phyloP scores from a whole-genome alignment of 2,113 vertebrate genomes.

The Lepisosteus osseus region DNA sequence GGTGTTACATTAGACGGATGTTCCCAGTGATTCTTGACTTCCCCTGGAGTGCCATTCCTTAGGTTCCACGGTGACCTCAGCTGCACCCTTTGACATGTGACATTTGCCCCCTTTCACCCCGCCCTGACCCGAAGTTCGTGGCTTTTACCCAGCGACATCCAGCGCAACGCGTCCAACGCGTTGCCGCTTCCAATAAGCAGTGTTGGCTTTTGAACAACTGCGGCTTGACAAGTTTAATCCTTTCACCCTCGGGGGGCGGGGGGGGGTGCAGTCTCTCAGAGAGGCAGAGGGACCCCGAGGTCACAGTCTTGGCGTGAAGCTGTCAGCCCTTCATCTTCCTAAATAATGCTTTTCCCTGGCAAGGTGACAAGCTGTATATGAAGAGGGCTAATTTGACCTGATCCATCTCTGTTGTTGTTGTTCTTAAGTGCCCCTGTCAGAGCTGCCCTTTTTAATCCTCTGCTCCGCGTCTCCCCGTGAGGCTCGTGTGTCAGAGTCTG shows the following conservation, averaged over 20 bases:
- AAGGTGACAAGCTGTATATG: constrained; percentile 37
- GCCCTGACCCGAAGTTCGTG: no score
- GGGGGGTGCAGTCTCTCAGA: no score
- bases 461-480: constrained; percentile 13
- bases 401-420: constrained; percentile 40
- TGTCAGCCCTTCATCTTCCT: constrained; percentile 51
- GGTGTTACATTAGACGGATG: no score
- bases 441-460: background rate
- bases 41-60: no score
- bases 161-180: no score
- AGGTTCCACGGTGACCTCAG: no score
- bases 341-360: constrained; percentile 49
- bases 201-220: no score
- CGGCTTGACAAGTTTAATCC: constrained; percentile 16
- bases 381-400: constrained; percentile 41
- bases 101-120: no score
- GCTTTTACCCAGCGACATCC: no score
- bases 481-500: constrained; percentile 19
- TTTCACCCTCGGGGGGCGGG: constrained; percentile 30
- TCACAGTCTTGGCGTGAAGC: constrained; percentile 16
- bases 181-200: no score
- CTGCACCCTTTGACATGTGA: no score
- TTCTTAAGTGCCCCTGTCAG: constrained; percentile 12
- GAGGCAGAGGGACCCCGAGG: constrained; percentile 20
- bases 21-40: no score